Conservation (phyloP, 2,797 vertebrate genomes). For the Odontamblyopus lacepedii region DNA sequence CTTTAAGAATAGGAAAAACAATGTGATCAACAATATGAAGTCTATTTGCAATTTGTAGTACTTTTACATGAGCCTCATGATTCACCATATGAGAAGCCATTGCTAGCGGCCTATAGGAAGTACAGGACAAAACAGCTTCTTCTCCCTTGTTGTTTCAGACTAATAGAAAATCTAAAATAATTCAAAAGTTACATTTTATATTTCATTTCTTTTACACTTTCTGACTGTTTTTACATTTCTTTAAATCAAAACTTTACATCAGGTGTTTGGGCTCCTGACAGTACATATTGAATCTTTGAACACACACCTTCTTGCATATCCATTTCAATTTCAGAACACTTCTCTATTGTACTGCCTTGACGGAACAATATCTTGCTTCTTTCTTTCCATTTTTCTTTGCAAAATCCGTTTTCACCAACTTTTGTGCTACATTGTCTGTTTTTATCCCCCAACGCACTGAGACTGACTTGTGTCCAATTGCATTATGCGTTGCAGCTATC, state of each 20-base stretch:
- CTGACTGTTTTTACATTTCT: neutral
- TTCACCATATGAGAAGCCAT: too few species aligned
- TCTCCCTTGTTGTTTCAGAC: neutral
- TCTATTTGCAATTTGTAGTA: neutral
- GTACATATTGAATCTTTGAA: slow-evolving; percentile 1
- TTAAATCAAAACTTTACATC: neutral
- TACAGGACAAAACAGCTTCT: neutral
- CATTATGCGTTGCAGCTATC: neutral
- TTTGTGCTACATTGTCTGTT: slow-evolving; percentile 8
- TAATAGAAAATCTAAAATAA: neutral
- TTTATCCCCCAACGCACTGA: slow-evolving; percentile 9
- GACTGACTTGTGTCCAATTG: slow-evolving; percentile 16
- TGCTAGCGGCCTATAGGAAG: too few species aligned
- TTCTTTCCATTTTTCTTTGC: slow-evolving; percentile 11
- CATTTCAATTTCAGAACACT: slow-evolving; percentile 6
- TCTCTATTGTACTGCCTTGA: slow-evolving; percentile 6
- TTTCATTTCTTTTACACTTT: neutral
- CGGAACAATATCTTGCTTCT: slow-evolving; percentile 8
- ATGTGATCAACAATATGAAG: neutral
- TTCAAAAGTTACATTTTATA: neutral
- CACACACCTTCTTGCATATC: slow-evolving; percentile 3
- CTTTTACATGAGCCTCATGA: too few species aligned
- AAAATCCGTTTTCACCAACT: slow-evolving; percentile 12
- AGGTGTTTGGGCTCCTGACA: slow-evolving; percentile 1
- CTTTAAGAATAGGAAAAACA: slow-evolving; percentile 23